Percentiles rank a stretch among this genome's conserved stretches.
Conservation (phyloP, 2,797 vertebrate genomes). For the Cyclura pinguis region DNA sequence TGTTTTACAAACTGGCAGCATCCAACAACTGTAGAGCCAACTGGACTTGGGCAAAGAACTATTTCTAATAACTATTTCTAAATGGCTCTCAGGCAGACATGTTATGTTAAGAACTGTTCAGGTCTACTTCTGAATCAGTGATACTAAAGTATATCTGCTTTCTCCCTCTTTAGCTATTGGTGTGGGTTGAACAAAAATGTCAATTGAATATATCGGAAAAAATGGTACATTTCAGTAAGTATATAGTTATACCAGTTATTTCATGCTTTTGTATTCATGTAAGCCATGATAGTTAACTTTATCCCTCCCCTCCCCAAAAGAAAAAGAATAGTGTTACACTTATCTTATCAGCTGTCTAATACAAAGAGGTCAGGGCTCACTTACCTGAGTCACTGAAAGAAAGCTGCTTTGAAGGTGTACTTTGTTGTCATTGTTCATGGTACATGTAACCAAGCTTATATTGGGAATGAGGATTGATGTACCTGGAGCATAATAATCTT, state of each 20-base stretch:
- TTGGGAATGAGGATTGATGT: neutral
- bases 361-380: neutral
- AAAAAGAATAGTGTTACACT: too few relatives aligned
- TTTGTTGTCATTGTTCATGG: neutral
- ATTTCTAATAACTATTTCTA: neutral
- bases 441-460: neutral
- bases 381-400: neutral
- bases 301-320: too few relatives aligned
- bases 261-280: neutral
- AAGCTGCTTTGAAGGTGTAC: neutral
- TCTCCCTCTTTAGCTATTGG: constrained; percentile 8
- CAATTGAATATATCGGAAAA: neutral
- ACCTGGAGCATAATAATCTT: neutral
- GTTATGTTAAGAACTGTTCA: constrained; percentile 13
- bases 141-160: constrained; percentile 1
- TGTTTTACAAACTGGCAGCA: neutral
- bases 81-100: neutral
- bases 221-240: too few relatives aligned
- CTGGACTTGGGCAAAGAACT: neutral
- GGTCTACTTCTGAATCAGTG: neutral
- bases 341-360: neutral
- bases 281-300: neutral
- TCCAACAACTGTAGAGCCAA: neutral
- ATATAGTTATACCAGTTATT: neutral
- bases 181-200: neutral